Evolutionary conservation across 1,140 invertebrate genomes (phyloP), one percentile per base, ranked within the genome.

Genomic region (Macrostomum lignano): DNA sequence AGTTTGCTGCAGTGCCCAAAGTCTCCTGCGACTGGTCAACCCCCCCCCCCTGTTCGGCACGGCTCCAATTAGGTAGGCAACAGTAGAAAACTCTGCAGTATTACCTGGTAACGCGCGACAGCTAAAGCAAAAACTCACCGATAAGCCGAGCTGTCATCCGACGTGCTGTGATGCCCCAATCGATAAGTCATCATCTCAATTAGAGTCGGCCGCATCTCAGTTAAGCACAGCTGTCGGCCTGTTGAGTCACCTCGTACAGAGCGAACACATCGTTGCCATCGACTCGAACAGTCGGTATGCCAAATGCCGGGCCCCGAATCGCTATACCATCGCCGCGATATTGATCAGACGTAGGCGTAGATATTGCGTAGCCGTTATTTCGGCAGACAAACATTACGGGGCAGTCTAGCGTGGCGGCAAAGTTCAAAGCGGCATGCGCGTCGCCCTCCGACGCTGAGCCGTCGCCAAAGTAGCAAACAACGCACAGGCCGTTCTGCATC

Each of bases 391-490:
- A 75, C 41, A 98, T 73, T 6, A 96, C 67, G 0, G 91, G 91
- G 50, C 78, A 88, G 15, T 78, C 67, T 1, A 98, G 60, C 7
- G 84, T 93, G 1, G 82, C 72, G n/a, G 88, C 77, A 63, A 98
- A 96, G 62, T 98, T 98, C 39, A 98, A 74, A 0, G 82, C 88
- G 11, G 84, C 81, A 61, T 94, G 82, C 3, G 81, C 75, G 62
- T 98, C 91, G 2, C 91, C 91, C 61, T 96, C 86, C 25, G 82
- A 93, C 0, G 86, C 79, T 3, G 84, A 82, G 17, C 91, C 91
- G 28, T 98, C 91, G 0, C 91, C 91, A 61, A 96, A 98, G 54
- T 91, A 98, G 49, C 78, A 84, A 31, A 78, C 67, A 1, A 86
- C 78, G 49, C 76, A 73, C 2, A 66, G 58, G 26, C 73, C 65